Evolutionary conservation across 2,888 invertebrate genomes (phyloP).

Genomic region (Lasioglossum zephyrum): DNA sequence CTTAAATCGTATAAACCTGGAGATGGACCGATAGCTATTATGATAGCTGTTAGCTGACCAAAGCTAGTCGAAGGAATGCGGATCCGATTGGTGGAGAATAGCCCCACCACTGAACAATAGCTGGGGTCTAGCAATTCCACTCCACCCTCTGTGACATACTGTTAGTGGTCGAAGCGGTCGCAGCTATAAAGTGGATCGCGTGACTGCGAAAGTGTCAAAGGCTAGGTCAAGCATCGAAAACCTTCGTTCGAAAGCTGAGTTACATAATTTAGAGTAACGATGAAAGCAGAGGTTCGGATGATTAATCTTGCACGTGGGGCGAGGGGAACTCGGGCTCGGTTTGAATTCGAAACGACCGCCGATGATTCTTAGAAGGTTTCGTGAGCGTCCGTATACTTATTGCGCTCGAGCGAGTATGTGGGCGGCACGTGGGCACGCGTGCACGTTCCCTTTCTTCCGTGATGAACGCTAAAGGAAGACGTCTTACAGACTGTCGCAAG

Average conservation of each 20-base stretch:
- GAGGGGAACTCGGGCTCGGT: constrained; percentile 30
- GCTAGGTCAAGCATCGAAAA: background rate
- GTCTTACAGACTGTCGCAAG: constrained; percentile 39
- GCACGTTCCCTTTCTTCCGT: constrained; percentile 51
- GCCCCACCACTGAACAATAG: background rate
- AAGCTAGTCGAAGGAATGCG: background rate
- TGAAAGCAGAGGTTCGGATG: background rate
- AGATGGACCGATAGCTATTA: background rate
- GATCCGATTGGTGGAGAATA: background rate
- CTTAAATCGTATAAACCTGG: background rate
- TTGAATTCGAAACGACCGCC: constrained; percentile 54
- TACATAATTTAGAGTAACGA: background rate
- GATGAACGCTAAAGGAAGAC: constrained; percentile 49
- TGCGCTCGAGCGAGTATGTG: constrained; percentile 62
- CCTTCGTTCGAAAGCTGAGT: background rate
- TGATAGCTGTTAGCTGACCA: background rate
- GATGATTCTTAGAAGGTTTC: constrained; percentile 42
- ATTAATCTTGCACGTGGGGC: constrained; percentile 39
- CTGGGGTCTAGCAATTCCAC: background rate
- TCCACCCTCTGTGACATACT: background rate
- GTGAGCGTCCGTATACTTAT: constrained; percentile 28
- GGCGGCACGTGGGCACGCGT: constrained; percentile 66
- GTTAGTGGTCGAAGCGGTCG: background rate
- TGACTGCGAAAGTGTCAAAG: background rate
- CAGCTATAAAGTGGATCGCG: background rate